Conservation (phyloP, 2,888 invertebrate genomes). For the Empis stercorea region DNA sequence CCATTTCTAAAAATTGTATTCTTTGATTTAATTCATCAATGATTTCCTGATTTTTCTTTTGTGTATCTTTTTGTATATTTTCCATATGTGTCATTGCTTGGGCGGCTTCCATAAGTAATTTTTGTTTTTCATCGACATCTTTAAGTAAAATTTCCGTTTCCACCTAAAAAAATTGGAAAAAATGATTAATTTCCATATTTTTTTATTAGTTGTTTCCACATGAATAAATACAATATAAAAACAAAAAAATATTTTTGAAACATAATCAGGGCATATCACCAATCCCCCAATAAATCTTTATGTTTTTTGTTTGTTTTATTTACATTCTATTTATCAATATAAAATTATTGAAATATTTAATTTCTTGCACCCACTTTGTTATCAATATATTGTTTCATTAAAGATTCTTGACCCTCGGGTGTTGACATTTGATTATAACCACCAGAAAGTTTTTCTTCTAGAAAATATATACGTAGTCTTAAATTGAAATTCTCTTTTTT, state of each 20-base stretch:
- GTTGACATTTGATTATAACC: slow-evolving; percentile 24
- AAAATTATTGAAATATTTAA: too few relatives aligned
- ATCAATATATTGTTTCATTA: slow-evolving; percentile 51
- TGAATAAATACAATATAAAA: slow-evolving; percentile 4
- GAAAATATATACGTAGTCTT: slow-evolving; percentile 78
- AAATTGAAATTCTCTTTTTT: slow-evolving; percentile 88
- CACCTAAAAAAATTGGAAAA: slow-evolving; percentile 40
- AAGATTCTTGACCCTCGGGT: slow-evolving; percentile 21
- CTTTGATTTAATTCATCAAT: slow-evolving; percentile 32
- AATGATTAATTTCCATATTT: neutral
- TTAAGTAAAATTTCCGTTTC: slow-evolving; percentile 63
- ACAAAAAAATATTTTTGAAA: neutral
- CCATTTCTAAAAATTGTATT: slow-evolving; percentile 27
- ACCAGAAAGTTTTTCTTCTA: slow-evolving; percentile 61
- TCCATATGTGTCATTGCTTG: slow-evolving; percentile 69
- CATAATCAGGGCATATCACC: neutral
- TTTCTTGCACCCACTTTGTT: slow-evolving; percentile 40
- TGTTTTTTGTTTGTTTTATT: neutral
- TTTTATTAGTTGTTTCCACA: too few relatives aligned
- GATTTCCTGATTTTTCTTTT: slow-evolving; percentile 27
- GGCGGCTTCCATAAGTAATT: slow-evolving; percentile 71
- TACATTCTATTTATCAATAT: too few relatives aligned
- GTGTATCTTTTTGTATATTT: slow-evolving; percentile 41
- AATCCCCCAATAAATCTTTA: neutral
- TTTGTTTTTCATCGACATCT: slow-evolving; percentile 70